Evolutionary conservation across 2,113 vertebrate genomes (phyloP), one percentile per base, ranked within the genome.

Genomic region (Misgurnus anguillicaudatus): DNA sequence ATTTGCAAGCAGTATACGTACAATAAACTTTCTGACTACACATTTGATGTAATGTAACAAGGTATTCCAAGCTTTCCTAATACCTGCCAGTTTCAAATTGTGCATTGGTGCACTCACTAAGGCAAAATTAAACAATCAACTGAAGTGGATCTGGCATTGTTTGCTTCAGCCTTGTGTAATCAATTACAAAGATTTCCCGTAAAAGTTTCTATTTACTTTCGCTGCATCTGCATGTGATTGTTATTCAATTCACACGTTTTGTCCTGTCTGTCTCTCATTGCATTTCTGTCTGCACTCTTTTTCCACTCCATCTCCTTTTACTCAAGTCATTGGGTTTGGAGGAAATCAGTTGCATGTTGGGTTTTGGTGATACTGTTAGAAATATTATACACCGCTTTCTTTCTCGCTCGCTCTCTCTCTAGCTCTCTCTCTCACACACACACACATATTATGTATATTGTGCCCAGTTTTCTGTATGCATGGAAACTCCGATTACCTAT

Each of bases 151-250:
- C 61, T 55, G 64, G 31, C 51, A 64, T 64, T 16, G 14, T 53
- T 39, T 16, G 41, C 65, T 81, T 79, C 83, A 19, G 58, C 47
- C 24, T 63, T 51, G 36, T 70, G 70, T 31, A 65, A 79, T 81
- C 73, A 77, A 64, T 82, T 80, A 69, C 42, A 5, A 57, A 31
- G 58, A 6, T 60, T 80, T 47, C 69, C 69, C 48, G 60, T 21
- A 58, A 6, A 81, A 47, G 69, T 62, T 77, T 61, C 36, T 74
- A 14, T 73, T 74, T 80, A 63, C 47, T 42, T 62, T 41, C 17
- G 57, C 21, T 72, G 69, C 62, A 77, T 82, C 74, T 82, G 77
- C 78, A 80, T 77, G 77, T 64, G 60, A 78, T 85, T 85, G 68
- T 74, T 75, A 85, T 83, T 80, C 84, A 21, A 7, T 14, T 63